A percentile compares a stretch with the other conserved stretches of the same genome.
These are phyloP conservation scores for Brachionus plicatilis DNA, from an alignment of 1,140 invertebrate species.

Conservation along the genomic window DNA sequence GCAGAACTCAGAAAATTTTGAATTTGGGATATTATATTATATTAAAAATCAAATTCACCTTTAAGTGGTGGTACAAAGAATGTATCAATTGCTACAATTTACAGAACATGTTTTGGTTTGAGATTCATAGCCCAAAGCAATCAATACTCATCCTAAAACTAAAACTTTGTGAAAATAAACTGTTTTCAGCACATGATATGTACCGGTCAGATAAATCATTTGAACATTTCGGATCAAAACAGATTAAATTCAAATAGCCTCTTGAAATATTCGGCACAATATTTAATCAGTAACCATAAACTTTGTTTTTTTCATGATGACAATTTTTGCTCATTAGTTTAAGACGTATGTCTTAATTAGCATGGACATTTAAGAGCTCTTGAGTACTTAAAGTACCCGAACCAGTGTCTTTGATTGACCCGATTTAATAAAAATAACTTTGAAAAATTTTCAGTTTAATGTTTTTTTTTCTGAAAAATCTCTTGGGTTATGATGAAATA, in stretches of 20 bases:
- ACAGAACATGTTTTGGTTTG: too few species aligned
- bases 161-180: not conserved
- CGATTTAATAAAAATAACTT: too few species aligned
- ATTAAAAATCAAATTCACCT: too few species aligned
- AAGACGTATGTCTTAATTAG: not conserved
- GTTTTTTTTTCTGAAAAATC: too few species aligned
- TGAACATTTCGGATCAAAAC: not conserved
- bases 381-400: not conserved
- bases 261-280: not conserved
- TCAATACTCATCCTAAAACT: not conserved
- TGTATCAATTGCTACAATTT: too few species aligned
- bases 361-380: not conserved
- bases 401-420: not conserved
- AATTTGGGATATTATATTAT: too few species aligned
- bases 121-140: not conserved
- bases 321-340: not conserved
- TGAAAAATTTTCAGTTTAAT: too few species aligned
- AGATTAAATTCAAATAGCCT: slow-evolving; percentile 6
- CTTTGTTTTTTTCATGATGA: not conserved
- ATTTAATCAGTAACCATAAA: slow-evolving; percentile 30
- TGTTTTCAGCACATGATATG: not conserved
- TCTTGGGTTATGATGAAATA: too few species aligned
- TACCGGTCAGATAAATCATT: not conserved
- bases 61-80: too few species aligned
- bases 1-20: too few species aligned